Conservation (phyloP, 2,797 vertebrate species). For the Todus mexicanus region DNA sequence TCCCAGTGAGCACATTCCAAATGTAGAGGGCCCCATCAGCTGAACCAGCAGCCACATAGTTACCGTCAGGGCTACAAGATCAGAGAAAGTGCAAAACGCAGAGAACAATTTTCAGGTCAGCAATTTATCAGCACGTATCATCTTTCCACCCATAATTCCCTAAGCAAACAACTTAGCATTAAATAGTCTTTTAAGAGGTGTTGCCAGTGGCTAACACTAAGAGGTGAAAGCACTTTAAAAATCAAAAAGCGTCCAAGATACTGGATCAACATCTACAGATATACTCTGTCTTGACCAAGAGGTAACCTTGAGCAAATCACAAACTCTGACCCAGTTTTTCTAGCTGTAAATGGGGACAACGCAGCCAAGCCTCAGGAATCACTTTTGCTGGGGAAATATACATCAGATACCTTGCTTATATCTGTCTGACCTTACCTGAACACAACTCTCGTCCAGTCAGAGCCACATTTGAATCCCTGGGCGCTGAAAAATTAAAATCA, state of each 20-base stretch:
- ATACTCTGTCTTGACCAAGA: neutral
- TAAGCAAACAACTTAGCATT: neutral
- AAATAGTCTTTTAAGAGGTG: neutral
- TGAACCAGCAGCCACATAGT: slow-evolving; percentile 88
- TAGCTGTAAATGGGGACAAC: neutral
- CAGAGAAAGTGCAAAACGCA: neutral
- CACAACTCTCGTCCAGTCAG: slow-evolving; percentile 94
- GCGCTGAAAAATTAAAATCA: slow-evolving; percentile 76
- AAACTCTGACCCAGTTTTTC: neutral
- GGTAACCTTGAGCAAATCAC: neutral
- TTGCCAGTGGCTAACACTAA: neutral
- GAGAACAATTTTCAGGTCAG: neutral
- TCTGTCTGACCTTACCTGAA: slow-evolving; percentile 85
- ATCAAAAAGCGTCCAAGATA: neutral
- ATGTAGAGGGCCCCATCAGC: slow-evolving; percentile 89
- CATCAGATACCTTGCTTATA: neutral
- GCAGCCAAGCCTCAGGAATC: neutral
- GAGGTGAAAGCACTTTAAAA: neutral
- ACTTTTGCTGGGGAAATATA: neutral
- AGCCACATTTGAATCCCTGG: slow-evolving; percentile 94
- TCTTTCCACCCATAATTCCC: neutral
- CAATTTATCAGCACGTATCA: neutral
- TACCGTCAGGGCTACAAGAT: slow-evolving; percentile 85
- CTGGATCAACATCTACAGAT: neutral
- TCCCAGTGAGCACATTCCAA: slow-evolving; percentile 92